Base-by-base conservation (phyloP, 1,140 invertebrate species). In the Drosophila arawakana region DNA sequence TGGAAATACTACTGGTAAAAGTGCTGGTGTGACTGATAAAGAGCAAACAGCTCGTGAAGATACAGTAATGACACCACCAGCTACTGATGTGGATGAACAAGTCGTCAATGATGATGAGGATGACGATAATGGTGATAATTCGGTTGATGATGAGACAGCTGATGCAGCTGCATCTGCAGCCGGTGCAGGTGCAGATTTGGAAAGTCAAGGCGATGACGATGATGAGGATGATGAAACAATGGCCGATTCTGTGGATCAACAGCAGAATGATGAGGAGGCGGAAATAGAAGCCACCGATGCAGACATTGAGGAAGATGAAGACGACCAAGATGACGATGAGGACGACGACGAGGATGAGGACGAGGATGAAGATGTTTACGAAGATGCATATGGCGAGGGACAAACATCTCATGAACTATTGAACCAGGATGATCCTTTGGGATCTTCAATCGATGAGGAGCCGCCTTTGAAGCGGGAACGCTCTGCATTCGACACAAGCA, bases 261-360 rank as follows among this genome's bases (percentile, higher is more conserved):
- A 76, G 59, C 62, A 50, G 9, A 90, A 86, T 49, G 80, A 72
- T 58, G 85, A 91, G 30, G 85, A 91, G 30, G 80, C 67, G 7
- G 90, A 83, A 35, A 83, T 81, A 2, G 90, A 91, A 47, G 84
- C 80, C 21, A 90, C 86, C 21, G 90, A 90, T 80, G 90, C 88
- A 5, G 90, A 91, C 66, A 76, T 80, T 11, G 90, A 81, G 41
- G 83, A 86, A 44, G 68, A 78, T 15, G 81, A 70, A 7, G 78
- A 76, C 3, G 80, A 67, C 8, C 73, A 70, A 15, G 78, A 67
- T 15, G 68, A 62, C 7, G 54, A 55, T 3, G 73, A 76, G 0
- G 76, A 77, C 4, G 82, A 81, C 2, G 73, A 84, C 1, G 70
- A 80, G n/a, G 65, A 77, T 2, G 70, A 84, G 9, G 65, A 80